phyloP scores from a whole-genome alignment of 2,797 vertebrate species.

The Xyrichtys novacula region DNA sequence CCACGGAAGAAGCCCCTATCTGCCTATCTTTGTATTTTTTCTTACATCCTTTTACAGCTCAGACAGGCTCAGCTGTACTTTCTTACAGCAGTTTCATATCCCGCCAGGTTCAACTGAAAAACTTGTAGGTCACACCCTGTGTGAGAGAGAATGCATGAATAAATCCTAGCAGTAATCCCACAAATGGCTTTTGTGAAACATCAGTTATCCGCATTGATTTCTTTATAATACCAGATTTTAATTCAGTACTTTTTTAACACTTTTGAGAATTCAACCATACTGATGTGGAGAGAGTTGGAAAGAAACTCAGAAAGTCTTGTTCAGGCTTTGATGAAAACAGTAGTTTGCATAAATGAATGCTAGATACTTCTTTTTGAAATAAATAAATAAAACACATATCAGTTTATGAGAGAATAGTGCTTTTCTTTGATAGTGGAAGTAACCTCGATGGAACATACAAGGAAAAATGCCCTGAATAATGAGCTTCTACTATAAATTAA shows the following conservation, averaged over 20 bases:
- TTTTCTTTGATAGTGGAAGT: background rate
- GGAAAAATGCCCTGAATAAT: background rate
- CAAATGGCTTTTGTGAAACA: background rate
- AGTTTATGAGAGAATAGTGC: background rate
- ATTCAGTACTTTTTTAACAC: background rate
- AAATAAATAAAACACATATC: background rate
- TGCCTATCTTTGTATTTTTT: conserved; percentile 1
- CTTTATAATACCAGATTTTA: background rate
- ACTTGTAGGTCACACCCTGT: conserved; percentile 6
- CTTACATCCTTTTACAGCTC: background rate
- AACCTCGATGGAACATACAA: background rate
- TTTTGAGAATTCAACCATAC: background rate
- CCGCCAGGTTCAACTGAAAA: conserved; percentile 21
- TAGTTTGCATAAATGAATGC: background rate
- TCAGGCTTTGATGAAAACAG: background rate
- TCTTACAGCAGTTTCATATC: conserved; percentile 13
- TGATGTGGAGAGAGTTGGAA: background rate
- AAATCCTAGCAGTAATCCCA: conserved; percentile 10
- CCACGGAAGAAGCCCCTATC: conserved; percentile 18
- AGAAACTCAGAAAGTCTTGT: background rate
- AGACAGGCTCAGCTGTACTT: conserved; percentile 7
- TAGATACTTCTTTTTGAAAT: background rate
- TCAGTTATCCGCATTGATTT: background rate
- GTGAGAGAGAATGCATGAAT: background rate
- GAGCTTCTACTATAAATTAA: background rate